phyloP scores from a whole-genome alignment of 2,797 vertebrate genomes.

The Poeciliopsis paucimaculata region DNA sequence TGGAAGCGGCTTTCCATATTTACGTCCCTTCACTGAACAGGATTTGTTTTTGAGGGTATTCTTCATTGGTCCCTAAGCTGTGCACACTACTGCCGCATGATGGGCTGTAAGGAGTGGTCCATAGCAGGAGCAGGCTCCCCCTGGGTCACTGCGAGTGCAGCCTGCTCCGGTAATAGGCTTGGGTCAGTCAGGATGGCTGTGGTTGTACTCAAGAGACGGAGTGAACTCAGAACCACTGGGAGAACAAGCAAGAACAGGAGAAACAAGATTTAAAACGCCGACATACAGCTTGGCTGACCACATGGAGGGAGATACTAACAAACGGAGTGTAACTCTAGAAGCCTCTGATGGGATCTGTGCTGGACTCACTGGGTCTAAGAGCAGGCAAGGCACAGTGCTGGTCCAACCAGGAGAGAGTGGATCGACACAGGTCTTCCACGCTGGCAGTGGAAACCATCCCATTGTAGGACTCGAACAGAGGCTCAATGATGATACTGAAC shows the following conservation, averaged over 20 bases:
- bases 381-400: conserved; percentile 93
- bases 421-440: conserved; percentile 90
- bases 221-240: conserved; percentile 91
- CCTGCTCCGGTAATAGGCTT: conserved; percentile 89
- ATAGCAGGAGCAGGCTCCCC: conserved; percentile 45
- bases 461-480: conserved; percentile 96
- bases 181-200: conserved; percentile 93
- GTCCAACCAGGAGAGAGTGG: conserved; percentile 93
- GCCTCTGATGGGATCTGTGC: background rate
- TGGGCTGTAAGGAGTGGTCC: conserved; percentile 59
- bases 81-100: conserved; percentile 43
- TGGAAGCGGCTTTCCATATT: background rate
- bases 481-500: conserved; percentile 96
- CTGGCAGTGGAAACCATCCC: conserved; percentile 95
- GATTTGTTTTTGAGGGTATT: conserved; percentile 19
- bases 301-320: background rate
- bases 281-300: background rate
- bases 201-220: conserved; percentile 92
- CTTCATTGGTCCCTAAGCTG: conserved; percentile 33
- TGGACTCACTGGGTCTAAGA: conserved; percentile 90
- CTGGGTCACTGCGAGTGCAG: conserved; percentile 84
- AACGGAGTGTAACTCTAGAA: background rate
- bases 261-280: background rate
- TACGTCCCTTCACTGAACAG: background rate
- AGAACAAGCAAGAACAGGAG: background rate